These are phyloP conservation scores for Plagodis pulveraria DNA, from an alignment of 2,888 invertebrate species.

Conservation along the genomic window DNA sequence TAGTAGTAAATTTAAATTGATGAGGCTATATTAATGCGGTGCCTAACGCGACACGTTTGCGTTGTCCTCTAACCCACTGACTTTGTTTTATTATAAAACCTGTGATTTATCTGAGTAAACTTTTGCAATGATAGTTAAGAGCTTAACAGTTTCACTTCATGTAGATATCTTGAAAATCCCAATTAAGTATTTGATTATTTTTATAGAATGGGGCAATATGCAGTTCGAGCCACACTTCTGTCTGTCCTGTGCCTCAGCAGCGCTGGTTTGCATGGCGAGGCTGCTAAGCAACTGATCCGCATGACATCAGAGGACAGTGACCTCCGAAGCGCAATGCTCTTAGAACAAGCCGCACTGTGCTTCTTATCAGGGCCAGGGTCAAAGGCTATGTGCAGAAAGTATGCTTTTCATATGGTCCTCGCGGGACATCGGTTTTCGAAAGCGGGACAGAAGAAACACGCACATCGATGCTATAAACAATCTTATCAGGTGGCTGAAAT, in stretches of 20 bases:
- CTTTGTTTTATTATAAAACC: too few relatives aligned
- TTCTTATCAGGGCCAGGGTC: slow-evolving; percentile 88
- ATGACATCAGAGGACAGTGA: slow-evolving; percentile 99
- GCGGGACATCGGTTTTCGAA: slow-evolving; percentile 98
- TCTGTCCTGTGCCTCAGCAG: slow-evolving; percentile 94
- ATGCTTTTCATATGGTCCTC: slow-evolving; percentile 97
- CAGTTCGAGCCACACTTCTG: slow-evolving; percentile 95
- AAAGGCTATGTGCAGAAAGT: slow-evolving; percentile 93
- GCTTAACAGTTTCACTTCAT: too few relatives aligned
- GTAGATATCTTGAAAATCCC: too few relatives aligned
- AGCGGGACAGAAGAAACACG: slow-evolving; percentile 96
- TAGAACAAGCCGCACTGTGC: slow-evolving; percentile 98
- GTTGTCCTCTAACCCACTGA: too few relatives aligned
- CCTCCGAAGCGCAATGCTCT: slow-evolving; percentile 94
- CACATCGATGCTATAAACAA: slow-evolving; percentile 95
- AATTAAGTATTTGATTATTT: too few relatives aligned
- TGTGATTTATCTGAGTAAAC: too few relatives aligned
- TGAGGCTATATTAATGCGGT: too few relatives aligned
- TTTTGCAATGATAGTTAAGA: too few relatives aligned
- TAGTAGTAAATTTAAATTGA: too few relatives aligned
- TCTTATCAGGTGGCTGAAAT: slow-evolving; percentile 90
- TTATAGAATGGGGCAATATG: slow-evolving; percentile 94
- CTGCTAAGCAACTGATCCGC: slow-evolving; percentile 97
- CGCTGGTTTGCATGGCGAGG: slow-evolving; percentile 92
- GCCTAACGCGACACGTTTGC: too few relatives aligned